Evolutionary conservation across 2,888 invertebrate species (phyloP).

Genomic region (Euclidia mi): DNA sequence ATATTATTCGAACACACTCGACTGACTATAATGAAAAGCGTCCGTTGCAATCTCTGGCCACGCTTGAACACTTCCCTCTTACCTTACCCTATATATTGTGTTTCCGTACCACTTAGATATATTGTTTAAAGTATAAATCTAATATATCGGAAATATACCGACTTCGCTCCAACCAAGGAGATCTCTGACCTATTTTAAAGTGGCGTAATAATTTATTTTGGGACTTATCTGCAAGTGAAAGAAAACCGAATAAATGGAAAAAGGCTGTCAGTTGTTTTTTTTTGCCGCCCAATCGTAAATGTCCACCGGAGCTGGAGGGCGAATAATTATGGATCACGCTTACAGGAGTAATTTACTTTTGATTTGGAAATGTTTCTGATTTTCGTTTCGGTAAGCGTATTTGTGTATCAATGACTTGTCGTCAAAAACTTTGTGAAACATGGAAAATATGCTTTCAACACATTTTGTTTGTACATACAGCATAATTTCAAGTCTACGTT

Average conservation of each 20-base stretch:
- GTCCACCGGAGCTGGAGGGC: constrained; percentile 15
- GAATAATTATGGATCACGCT: constrained; percentile 25
- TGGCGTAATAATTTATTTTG: constrained; percentile 34
- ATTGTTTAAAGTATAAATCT: too few species aligned
- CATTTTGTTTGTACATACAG: too few species aligned
- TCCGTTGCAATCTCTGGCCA: constrained; percentile 74
- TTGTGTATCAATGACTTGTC: too few species aligned
- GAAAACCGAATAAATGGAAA: constrained; percentile 43
- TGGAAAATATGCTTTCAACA: too few species aligned
- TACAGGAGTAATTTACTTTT: not conserved
- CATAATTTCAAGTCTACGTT: too few species aligned
- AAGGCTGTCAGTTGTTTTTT: constrained; percentile 34
- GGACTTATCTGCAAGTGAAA: constrained; percentile 36
- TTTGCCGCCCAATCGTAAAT: constrained; percentile 34
- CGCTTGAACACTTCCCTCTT: constrained; percentile 75
- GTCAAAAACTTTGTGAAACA: too few species aligned
- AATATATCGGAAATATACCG: constrained; percentile 26
- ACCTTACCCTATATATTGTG: constrained; percentile 54
- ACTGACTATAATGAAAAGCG: constrained; percentile 75
- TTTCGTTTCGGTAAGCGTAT: too few species aligned
- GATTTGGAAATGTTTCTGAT: too few species aligned
- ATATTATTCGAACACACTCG: constrained; percentile 73
- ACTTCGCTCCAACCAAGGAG: constrained; percentile 24
- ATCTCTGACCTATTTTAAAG: constrained; percentile 32
- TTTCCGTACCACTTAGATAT: constrained; percentile 33